Percentiles rank a stretch among this genome's conserved stretches.
Evolutionary conservation across 2,797 vertebrate species (phyloP).

Genomic region (Glyptemys insculpta): DNA sequence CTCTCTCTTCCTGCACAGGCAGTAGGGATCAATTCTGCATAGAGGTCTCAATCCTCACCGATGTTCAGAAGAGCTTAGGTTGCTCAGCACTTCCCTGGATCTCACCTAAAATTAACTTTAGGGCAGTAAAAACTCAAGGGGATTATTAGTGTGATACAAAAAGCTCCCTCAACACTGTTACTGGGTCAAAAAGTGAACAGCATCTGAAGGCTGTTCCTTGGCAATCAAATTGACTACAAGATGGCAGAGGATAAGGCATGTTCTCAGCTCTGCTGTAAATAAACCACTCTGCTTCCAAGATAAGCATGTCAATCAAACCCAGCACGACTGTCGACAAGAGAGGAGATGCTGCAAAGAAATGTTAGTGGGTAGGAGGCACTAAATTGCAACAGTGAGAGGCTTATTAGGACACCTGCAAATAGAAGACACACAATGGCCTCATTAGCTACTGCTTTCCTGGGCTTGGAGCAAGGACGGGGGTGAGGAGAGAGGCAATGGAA

Average conservation of each 20-base stretch:
- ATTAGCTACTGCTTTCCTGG: neutral
- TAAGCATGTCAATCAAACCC: neutral
- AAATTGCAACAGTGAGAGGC: neutral
- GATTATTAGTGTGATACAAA: neutral
- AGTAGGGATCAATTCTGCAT: neutral
- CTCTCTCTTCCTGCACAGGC: neutral
- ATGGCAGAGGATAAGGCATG: neutral
- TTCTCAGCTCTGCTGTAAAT: neutral
- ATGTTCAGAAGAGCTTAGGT: neutral
- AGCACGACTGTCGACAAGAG: neutral
- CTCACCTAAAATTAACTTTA: neutral
- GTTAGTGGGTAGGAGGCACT: neutral
- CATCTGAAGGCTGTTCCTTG: neutral
- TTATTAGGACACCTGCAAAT: neutral
- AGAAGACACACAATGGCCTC: neutral
- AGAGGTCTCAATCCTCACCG: neutral
- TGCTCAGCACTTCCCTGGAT: accelerated
- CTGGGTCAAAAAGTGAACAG: neutral
- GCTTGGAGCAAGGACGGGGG: neutral
- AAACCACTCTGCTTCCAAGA: neutral
- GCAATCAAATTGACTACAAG: neutral
- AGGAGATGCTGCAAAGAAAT: neutral
- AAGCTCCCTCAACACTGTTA: neutral
- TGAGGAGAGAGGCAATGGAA: neutral
- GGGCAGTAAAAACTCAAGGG: neutral